Evolutionary conservation across 2,888 invertebrate species (phyloP).

Genomic region (Trissoscelio sp.): DNA sequence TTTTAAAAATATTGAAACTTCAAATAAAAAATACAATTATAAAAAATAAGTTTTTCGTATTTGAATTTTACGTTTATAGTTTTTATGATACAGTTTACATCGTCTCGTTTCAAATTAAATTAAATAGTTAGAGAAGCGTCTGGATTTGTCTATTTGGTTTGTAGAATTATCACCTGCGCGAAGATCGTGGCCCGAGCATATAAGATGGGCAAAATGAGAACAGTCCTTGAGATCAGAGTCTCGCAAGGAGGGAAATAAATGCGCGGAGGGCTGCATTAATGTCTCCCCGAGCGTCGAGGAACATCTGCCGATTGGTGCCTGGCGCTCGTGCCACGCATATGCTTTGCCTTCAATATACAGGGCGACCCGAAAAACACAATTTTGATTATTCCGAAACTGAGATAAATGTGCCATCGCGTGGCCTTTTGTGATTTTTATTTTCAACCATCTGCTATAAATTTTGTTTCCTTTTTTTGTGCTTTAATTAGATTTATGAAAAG

Average conservation of each 20-base stretch:
- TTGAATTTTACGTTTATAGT: too few relatives aligned
- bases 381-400: constrained; percentile 14
- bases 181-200: background rate
- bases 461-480: too few relatives aligned
- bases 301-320: constrained; percentile 63
- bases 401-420: constrained; percentile 11
- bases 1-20: too few relatives aligned
- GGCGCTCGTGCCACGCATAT: constrained; percentile 67
- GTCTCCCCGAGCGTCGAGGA: constrained; percentile 53
- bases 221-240: constrained; percentile 48
- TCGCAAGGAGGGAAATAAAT: constrained; percentile 51
- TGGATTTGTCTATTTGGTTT: constrained; percentile 20
- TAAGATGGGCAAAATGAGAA: constrained; percentile 44
- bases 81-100: too few relatives aligned
- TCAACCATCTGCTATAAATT: background rate
- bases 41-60: too few relatives aligned
- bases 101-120: background rate
- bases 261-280: constrained; percentile 57
- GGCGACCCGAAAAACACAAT: constrained; percentile 44
- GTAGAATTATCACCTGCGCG: constrained; percentile 36
- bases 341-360: constrained; percentile 51
- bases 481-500: background rate
- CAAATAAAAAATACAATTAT: too few relatives aligned
- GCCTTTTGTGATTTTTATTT: constrained; percentile 10
- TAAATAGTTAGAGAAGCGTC: background rate